Evolutionary conservation across 2,888 invertebrate species (phyloP), one percentile per base, ranked within the genome.

Genomic region (Tachina fera): DNA sequence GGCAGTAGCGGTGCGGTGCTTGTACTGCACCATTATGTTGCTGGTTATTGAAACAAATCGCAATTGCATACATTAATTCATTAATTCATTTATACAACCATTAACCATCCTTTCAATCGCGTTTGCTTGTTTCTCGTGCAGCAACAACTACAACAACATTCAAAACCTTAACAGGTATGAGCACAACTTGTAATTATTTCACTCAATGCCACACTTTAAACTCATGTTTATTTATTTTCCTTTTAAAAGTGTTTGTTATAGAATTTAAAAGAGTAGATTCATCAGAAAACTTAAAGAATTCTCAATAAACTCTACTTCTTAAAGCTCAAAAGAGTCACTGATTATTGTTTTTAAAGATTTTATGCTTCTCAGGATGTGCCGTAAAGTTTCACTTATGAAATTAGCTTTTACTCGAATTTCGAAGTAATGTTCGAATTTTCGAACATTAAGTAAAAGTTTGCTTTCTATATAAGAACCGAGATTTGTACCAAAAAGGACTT

Each of bases 11-110:
- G 13, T 60, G 31, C 16, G 22, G 19, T 58, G 16, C 58, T 70
- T 82, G 75, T 45, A 82, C 78, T 65, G 75, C 22, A 56, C 63
- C 72, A 65, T 78, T 61, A 75, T 83, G 51, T 65, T 71, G 47
- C 39, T 61, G 84, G 82, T 79, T 83, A 86, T 86, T 83, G 86
- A 83, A 86, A 86, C 86, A 86, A 86, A 86, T 86, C 79, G 75
- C 83, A 83, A 83, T 77, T 83, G 85, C 77, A 83, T 83, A 80
- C 80, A 81, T 79, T 83, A 86, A 83, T 86, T 84, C 76, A 85
- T 85, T 85, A 76, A 80, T 83, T 85, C 56, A 74, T 83, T 71
- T 71, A 71, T 72, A 45, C 60, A 70, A 14, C 43, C 74, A 70
- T 65, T 51, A 83, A 81, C 65, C 60, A 84, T 71, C 56, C 61